Evolutionary conservation across 2,888 invertebrate species (phyloP).

Genomic region (Uropetala carovei): DNA sequence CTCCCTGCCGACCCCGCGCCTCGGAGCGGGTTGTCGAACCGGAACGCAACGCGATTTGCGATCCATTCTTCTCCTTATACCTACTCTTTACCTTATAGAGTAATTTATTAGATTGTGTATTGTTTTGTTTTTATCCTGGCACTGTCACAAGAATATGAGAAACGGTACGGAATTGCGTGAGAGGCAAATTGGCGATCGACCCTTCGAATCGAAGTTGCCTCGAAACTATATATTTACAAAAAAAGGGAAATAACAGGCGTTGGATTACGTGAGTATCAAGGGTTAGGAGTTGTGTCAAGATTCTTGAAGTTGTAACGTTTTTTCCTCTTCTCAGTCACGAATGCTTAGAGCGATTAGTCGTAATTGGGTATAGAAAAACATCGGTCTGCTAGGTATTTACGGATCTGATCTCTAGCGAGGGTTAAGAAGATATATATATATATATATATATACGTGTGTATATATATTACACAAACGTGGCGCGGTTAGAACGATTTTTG

Average conservation of each 20-base stretch:
- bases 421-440: neutral
- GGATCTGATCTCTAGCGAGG: neutral
- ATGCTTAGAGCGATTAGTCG: neutral
- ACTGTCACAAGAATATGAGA: too few species aligned
- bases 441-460: neutral
- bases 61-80: neutral
- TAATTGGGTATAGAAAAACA: conserved; percentile 22
- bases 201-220: conserved; percentile 18
- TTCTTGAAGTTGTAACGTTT: neutral
- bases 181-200: neutral
- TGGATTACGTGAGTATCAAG: neutral
- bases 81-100: too few species aligned
- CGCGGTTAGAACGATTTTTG: neutral
- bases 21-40: neutral
- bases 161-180: too few species aligned
- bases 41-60: neutral
- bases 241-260: neutral
- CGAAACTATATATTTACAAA: neutral
- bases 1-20: neutral
- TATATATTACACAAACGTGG: neutral
- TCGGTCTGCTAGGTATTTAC: neutral
- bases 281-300: neutral
- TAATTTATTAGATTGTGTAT: too few species aligned
- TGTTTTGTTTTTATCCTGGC: too few species aligned
- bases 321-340: conserved; percentile 21